Percentiles rank a stretch among this genome's conserved stretches.
phyloP scores from a whole-genome alignment of 1,140 invertebrate species.

The Glomeris maerens region DNA sequence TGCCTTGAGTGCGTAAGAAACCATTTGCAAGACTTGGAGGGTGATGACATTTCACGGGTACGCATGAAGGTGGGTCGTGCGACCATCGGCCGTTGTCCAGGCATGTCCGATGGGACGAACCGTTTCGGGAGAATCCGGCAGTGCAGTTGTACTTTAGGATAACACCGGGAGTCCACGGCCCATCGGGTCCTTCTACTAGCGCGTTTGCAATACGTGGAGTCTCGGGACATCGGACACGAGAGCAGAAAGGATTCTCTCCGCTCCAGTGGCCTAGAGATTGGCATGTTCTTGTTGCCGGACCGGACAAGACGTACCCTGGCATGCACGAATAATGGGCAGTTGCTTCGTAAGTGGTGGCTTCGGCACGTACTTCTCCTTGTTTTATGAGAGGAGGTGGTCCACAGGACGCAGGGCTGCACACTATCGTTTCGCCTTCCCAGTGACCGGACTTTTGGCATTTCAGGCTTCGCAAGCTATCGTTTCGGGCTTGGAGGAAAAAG shows the following conservation, averaged over 20 bases:
- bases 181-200: background rate
- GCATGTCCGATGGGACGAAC: constrained; percentile 12
- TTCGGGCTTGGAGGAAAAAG: constrained; percentile 16
- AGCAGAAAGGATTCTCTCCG: constrained; percentile 22
- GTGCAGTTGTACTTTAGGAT: constrained; percentile 1
- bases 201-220: constrained; percentile 1
- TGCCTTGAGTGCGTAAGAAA: constrained; percentile 5
- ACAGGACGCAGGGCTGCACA: background rate
- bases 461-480: too few species aligned
- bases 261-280: constrained; percentile 25
- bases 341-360: background rate
- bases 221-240: background rate
- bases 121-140: background rate
- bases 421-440: background rate
- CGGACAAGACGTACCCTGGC: constrained; percentile 28
- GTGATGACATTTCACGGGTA: constrained; percentile 15
- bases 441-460: background rate
- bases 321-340: constrained; percentile 26
- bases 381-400: background rate
- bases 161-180: background rate
- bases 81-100: constrained; percentile 22
- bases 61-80: constrained; percentile 13
- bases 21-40: constrained; percentile 17
- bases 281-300: constrained; percentile 24
- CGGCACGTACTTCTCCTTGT: background rate